Evolutionary conservation across 2,888 invertebrate species (phyloP), one percentile per base, ranked within the genome.

Genomic region (Polyommatus iphigenia): DNA sequence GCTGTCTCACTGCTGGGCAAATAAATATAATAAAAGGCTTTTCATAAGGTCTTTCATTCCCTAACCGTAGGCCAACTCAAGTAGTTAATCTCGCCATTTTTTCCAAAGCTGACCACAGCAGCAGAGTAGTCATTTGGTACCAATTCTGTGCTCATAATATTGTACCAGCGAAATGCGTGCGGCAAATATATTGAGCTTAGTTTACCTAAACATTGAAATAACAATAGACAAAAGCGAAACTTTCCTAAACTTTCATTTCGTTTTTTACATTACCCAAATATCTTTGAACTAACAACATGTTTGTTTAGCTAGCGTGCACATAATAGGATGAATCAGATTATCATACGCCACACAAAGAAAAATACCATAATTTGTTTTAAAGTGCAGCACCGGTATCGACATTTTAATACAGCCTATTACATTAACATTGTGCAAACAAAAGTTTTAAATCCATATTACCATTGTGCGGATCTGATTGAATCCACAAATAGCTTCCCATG

Each of bases 401-500:
- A 54, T 24, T 75, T 75, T 75, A 75, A 75, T 29, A 75, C 50
- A 20, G 46, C 24, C 46, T 73, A 73, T 73, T 75, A 75, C 54
- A 54, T 50, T 75, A 54, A 50, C 46, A 50, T 54, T 54, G 29
- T 75, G 79, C 82, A 82, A 85, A 87, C 86, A 86, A 87, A 87
- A 85, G 85, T 86, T 88, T 86, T 82, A 89, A 86, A 81, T 86
- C 84, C 87, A 89, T 90, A 91, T 89, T 88, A 90, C 87, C 86
- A 88, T 90, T 90, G 86, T 87, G 89, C 87, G 87, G 89, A 90
- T 91, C 92, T 92, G 92, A 93, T 93, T 91, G 90, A 91, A 91
- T 89, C 90, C 90, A 89, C 92, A 91, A 92, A 92, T 91, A 91
- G 89, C 89, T 91, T 92, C 91, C 89, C 90, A 91, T 91, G 87